These are phyloP conservation scores for Belgica antarctica DNA, from an alignment of 2,888 invertebrate genomes.

Conservation along the genomic window DNA sequence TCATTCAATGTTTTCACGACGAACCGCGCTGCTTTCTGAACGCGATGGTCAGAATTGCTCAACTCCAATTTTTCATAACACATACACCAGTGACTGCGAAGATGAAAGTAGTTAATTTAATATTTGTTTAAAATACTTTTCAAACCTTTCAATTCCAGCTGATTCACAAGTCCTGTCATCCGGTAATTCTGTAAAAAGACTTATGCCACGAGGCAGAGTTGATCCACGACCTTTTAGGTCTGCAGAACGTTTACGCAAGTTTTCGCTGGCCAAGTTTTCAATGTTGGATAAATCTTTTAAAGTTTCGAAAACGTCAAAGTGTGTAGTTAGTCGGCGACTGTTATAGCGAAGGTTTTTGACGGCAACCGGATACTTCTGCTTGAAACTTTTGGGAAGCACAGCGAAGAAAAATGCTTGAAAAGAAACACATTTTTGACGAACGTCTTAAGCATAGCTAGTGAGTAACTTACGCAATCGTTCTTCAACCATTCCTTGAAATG, in stretches of 20 bases:
- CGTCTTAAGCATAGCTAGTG: not conserved
- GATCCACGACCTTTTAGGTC: slow-evolving; percentile 52
- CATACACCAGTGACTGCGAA: slow-evolving; percentile 77
- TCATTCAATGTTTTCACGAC: slow-evolving; percentile 66
- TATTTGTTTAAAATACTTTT: not conserved
- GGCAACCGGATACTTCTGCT: slow-evolving; percentile 61
- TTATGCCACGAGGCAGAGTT: slow-evolving; percentile 59
- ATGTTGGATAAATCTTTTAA: slow-evolving; percentile 65
- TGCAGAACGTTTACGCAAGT: slow-evolving; percentile 52
- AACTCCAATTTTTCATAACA: slow-evolving; percentile 69
- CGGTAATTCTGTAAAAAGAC: slow-evolving; percentile 74
- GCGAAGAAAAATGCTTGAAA: slow-evolving; percentile 68
- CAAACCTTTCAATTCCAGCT: slow-evolving; percentile 66
- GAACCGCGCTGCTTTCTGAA: slow-evolving; percentile 61
- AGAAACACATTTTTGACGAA: not conserved
- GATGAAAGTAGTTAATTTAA: not conserved
- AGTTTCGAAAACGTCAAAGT: slow-evolving; percentile 81
- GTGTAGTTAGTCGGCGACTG: slow-evolving; percentile 70
- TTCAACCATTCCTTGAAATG: slow-evolving; percentile 83
- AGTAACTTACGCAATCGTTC: slow-evolving; percentile 62
- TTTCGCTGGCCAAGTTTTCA: slow-evolving; percentile 54
- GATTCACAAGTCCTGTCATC: slow-evolving; percentile 69
- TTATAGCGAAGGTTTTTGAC: slow-evolving; percentile 66
- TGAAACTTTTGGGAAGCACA: slow-evolving; percentile 71
- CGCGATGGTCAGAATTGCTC: slow-evolving; percentile 57